Evolutionary conservation across 1,140 invertebrate genomes (phyloP).

Genomic region (Physella acuta): DNA sequence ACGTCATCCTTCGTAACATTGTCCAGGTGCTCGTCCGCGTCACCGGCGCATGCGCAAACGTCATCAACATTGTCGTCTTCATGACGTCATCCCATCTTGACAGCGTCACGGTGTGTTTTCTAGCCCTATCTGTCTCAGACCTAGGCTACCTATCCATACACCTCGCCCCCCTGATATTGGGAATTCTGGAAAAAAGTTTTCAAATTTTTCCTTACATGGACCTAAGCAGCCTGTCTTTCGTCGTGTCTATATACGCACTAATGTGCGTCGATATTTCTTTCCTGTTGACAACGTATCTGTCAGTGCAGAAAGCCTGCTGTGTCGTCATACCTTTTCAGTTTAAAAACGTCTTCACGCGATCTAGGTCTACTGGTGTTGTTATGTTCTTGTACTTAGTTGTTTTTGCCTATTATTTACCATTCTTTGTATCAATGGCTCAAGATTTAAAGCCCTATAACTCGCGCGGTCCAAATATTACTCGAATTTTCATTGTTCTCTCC

Average conservation of each 20-base stretch:
- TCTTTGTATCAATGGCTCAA: neutral
- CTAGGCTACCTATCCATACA: neutral
- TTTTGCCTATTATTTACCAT: neutral
- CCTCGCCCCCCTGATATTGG: neutral
- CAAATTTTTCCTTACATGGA: neutral
- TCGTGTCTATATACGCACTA: neutral
- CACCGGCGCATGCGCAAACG: neutral
- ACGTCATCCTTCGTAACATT: neutral
- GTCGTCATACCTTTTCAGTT: neutral
- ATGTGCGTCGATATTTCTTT: neutral
- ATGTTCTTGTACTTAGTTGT: neutral
- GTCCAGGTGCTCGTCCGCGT: neutral
- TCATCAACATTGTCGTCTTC: neutral
- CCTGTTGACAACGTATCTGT: neutral
- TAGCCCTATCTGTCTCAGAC: neutral
- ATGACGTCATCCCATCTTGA: neutral
- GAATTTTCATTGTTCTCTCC: neutral
- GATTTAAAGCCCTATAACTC: neutral
- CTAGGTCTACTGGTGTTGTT: neutral
- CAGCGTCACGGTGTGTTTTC: neutral
- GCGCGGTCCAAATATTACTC: neutral
- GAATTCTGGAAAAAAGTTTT: neutral
- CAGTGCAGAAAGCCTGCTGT: neutral
- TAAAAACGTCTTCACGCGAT: neutral
- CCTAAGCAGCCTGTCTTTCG: neutral